These are phyloP conservation scores for Microctenopoma lineatum DNA, from an alignment of 2,797 vertebrate genomes.

Conservation along the genomic window DNA sequence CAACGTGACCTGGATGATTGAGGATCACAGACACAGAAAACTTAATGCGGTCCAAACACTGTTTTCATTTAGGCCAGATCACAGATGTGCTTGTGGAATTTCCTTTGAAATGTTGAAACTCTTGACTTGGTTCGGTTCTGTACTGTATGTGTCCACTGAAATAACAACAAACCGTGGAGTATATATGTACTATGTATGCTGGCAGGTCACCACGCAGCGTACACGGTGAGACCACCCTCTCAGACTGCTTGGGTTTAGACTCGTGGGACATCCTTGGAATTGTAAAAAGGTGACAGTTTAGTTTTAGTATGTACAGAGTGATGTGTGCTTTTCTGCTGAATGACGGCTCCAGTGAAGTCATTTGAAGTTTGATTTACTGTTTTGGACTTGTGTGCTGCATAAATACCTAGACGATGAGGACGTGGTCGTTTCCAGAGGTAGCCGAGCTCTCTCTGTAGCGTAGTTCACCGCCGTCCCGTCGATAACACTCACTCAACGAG, in stretches of 20 bases:
- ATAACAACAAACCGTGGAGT: too few relatives aligned
- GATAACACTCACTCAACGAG: neutral
- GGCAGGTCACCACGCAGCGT: neutral
- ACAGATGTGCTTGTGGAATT: neutral
- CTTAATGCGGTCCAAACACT: too few relatives aligned
- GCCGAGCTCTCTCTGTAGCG: slow-evolving; percentile 7
- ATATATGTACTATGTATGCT: too few relatives aligned
- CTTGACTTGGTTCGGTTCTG: too few relatives aligned
- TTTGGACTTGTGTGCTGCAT: slow-evolving; percentile 10
- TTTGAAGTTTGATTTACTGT: neutral
- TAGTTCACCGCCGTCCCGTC: neutral
- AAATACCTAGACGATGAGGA: slow-evolving; percentile 1
- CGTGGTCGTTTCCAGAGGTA: slow-evolving; percentile 6
- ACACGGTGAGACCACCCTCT: neutral
- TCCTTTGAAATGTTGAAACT: neutral
- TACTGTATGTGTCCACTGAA: too few relatives aligned
- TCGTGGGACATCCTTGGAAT: neutral
- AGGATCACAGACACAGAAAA: too few relatives aligned
- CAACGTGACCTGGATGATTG: too few relatives aligned
- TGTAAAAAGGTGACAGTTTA: slow-evolving; percentile 3
- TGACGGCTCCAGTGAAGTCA: slow-evolving; percentile 5
- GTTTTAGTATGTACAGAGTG: slow-evolving; percentile 1
- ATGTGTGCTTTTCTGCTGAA: neutral
- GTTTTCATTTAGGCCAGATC: too few relatives aligned
- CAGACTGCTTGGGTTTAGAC: neutral